Evolutionary conservation across 2,797 vertebrate genomes (phyloP).

Genomic region (Phoeniculus purpureus): DNA sequence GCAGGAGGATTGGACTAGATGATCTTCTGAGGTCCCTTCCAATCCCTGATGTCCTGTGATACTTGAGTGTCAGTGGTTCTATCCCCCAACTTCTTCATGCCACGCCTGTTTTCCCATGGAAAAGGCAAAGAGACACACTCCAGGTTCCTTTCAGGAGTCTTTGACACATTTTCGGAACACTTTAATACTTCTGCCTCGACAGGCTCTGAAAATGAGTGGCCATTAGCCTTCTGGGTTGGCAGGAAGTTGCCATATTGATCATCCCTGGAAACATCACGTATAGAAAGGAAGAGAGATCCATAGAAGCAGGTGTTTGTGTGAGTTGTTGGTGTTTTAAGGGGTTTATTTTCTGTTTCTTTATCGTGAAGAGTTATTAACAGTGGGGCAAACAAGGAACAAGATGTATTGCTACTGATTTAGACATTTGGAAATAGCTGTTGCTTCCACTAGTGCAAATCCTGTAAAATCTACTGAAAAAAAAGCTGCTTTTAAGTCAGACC

Average conservation of each 20-base stretch:
- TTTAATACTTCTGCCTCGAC: not conserved
- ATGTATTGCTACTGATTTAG: not conserved
- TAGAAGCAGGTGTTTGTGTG: not conserved
- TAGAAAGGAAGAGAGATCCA: conserved; percentile 1
- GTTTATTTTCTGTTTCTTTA: not conserved
- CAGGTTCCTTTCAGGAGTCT: not conserved
- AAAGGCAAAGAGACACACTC: not conserved
- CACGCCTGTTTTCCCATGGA: not conserved
- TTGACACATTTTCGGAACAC: not conserved
- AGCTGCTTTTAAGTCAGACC: conserved; percentile 23
- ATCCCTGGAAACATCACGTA: not conserved
- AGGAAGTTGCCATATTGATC: conserved; percentile 44
- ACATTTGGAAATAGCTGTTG: not conserved
- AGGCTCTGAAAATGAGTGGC: conserved; percentile 29
- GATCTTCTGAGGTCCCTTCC: too few relatives aligned
- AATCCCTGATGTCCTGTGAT: too few relatives aligned
- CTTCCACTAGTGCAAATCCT: not conserved
- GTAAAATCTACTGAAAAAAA: not conserved
- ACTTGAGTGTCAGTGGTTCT: not conserved
- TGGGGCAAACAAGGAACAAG: not conserved
- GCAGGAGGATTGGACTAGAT: too few relatives aligned
- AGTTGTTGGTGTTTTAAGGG: not conserved
- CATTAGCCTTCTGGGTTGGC: conserved; percentile 39
- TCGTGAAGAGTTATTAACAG: not conserved
- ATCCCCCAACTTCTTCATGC: not conserved